phyloP scores from a whole-genome alignment of 2,888 invertebrate species.

The Galeopsomyia nigrocyanea region DNA sequence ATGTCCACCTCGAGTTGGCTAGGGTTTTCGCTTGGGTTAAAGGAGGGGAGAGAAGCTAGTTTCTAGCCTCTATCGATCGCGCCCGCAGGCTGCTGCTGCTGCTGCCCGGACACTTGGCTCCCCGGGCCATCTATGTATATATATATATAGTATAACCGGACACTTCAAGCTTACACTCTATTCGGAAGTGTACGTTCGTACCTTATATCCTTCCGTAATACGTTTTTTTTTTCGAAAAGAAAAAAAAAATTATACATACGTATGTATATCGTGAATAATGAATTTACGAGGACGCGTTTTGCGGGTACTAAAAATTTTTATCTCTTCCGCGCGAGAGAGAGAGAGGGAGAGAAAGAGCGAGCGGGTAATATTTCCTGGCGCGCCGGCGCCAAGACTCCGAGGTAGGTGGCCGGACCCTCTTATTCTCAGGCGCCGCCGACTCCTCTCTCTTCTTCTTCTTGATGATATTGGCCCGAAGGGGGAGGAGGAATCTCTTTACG shows the following conservation, averaged over 20 bases:
- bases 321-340: slow-evolving; percentile 30
- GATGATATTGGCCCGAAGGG: slow-evolving; percentile 32
- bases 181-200: not conserved
- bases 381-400: slow-evolving; percentile 37
- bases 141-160: not conserved
- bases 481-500: not conserved
- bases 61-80: slow-evolving; percentile 69
- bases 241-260: too few relatives aligned
- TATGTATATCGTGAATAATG: too few relatives aligned
- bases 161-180: too few relatives aligned
- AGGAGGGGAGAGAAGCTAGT: slow-evolving; percentile 52
- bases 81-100: slow-evolving; percentile 55
- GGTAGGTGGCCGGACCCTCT: slow-evolving; percentile 39
- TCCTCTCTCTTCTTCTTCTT: not conserved
- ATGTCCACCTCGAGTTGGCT: too few relatives aligned
- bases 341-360: slow-evolving; percentile 25
- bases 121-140: not conserved
- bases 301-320: slow-evolving; percentile 30
- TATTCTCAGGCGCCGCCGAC: not conserved
- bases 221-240: slow-evolving; percentile 44
- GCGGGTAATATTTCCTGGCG: slow-evolving; percentile 7
- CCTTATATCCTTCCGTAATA: not conserved
- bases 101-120: slow-evolving; percentile 41
- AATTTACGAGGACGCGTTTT: too few relatives aligned
- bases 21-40: slow-evolving; percentile 1